Evolutionary conservation across 1,140 invertebrate species (phyloP).

Genomic region (Leucophenga varia): DNA sequence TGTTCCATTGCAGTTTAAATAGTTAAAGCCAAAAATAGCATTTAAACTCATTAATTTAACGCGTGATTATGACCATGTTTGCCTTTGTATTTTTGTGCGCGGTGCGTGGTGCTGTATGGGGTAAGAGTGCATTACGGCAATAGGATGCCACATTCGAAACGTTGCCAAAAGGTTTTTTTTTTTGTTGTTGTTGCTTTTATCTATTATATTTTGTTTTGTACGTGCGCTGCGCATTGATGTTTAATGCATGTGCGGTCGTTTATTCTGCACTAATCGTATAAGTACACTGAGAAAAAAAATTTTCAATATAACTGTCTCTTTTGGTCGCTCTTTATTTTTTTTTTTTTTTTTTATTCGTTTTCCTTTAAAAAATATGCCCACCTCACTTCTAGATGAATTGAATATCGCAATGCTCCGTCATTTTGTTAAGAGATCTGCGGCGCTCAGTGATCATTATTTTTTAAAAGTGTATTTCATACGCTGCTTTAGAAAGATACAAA

Average conservation of each 20-base stretch:
- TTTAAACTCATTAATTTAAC: constrained; percentile 56
- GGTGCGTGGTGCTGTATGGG: background rate
- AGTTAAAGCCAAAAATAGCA: constrained; percentile 54
- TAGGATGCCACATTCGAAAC: constrained; percentile 16
- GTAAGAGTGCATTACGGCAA: background rate
- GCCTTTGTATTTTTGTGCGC: no score
- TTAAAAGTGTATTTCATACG: constrained; percentile 21
- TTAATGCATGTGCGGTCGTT: constrained; percentile 38
- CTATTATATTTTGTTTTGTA: constrained; percentile 38
- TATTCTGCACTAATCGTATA: no score
- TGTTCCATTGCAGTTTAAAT: constrained; percentile 40
- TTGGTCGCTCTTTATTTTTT: constrained; percentile 26
- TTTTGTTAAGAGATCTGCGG: no score
- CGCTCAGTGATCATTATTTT: constrained; percentile 21
- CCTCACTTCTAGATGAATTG: no score
- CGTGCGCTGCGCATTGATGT: constrained; percentile 42
- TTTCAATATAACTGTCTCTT: background rate
- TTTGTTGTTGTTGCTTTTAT: constrained; percentile 27
- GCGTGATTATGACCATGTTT: constrained; percentile 55
- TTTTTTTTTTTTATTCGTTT: no score
- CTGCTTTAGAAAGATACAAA: constrained; percentile 36
- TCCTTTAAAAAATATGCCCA: no score
- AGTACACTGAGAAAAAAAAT: constrained; percentile 1
- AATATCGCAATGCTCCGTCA: no score
- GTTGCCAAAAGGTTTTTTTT: constrained; percentile 47